These are phyloP conservation scores for Apteryx mantelli DNA, from an alignment of 2,113 vertebrate genomes.

Conservation along the genomic window DNA sequence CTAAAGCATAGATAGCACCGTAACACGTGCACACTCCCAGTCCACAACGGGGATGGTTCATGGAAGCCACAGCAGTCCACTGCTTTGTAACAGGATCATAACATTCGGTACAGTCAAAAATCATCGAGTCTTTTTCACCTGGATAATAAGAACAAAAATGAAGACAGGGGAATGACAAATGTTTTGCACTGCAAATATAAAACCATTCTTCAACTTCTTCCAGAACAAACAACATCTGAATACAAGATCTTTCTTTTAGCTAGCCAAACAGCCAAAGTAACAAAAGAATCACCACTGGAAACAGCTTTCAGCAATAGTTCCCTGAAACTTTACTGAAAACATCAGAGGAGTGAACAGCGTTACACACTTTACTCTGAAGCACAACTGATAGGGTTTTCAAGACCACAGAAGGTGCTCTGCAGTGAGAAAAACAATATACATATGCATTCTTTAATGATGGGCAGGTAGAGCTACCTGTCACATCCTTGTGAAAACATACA, in stretches of 20 bases:
- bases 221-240: not conserved
- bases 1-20: constrained; percentile 94
- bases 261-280: fast-evolving
- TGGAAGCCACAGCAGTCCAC: constrained; percentile 93
- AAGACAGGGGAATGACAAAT: not conserved
- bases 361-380: not conserved
- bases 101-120: constrained; percentile 96
- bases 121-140: constrained; percentile 98
- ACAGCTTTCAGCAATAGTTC: not conserved
- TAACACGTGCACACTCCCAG: constrained; percentile 93
- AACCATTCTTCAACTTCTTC: not conserved
- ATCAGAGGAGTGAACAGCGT: not conserved
- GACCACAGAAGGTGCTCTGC: not conserved
- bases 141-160: constrained; percentile 6
- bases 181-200: not conserved
- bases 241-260: not conserved
- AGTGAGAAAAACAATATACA: not conserved
- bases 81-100: constrained; percentile 97
- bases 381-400: not conserved
- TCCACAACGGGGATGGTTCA: constrained; percentile 94
- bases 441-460: not conserved
- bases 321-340: not conserved
- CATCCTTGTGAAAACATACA: not conserved
- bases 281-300: not conserved
- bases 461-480: constrained; percentile 5